Conservation (phyloP, 23 tunicate genomes). For the Trididemnum miniatum region DNA sequence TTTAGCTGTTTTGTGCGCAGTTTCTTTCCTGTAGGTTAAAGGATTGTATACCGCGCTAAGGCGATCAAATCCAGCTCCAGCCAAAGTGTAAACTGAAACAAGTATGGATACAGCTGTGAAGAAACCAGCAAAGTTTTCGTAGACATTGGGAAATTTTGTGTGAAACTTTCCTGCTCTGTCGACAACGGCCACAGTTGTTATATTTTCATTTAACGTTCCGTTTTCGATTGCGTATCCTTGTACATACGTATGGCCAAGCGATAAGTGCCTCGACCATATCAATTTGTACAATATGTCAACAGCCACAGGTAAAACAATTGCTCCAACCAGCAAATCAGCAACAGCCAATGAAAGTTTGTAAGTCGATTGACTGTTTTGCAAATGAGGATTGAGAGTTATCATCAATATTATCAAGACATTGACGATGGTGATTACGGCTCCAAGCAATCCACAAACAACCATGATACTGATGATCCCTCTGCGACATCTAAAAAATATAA, state of each 20-base stretch:
- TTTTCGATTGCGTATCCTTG: constrained; percentile 24
- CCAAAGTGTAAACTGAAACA: constrained; percentile 70
- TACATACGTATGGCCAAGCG: not conserved
- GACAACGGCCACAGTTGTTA: constrained; percentile 1
- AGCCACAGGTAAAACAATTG: constrained; percentile 54
- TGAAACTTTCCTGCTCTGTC: constrained; percentile 31
- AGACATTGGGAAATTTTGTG: constrained; percentile 4
- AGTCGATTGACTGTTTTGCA: constrained; percentile 67
- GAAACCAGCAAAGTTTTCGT: constrained; percentile 58
- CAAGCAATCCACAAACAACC: constrained; percentile 33
- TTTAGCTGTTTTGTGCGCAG: constrained; percentile 55
- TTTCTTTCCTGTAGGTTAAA: constrained; percentile 57
- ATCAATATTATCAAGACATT: constrained; percentile 46
- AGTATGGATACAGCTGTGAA: constrained; percentile 55
- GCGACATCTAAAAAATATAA: constrained; percentile 49
- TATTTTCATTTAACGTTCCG: constrained; percentile 11
- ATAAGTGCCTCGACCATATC: constrained; percentile 16
- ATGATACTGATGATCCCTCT: constrained; percentile 44
- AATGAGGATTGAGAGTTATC: constrained; percentile 26
- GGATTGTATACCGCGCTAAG: constrained; percentile 66
- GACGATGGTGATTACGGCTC: constrained; percentile 35
- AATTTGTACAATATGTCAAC: constrained; percentile 21
- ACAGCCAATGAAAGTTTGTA: constrained; percentile 64
- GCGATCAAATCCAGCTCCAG: constrained; percentile 76
- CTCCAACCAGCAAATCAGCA: constrained; percentile 60